Evolutionary conservation across 2,888 invertebrate species (phyloP).

Genomic region (Dicroscelio sp.): DNA sequence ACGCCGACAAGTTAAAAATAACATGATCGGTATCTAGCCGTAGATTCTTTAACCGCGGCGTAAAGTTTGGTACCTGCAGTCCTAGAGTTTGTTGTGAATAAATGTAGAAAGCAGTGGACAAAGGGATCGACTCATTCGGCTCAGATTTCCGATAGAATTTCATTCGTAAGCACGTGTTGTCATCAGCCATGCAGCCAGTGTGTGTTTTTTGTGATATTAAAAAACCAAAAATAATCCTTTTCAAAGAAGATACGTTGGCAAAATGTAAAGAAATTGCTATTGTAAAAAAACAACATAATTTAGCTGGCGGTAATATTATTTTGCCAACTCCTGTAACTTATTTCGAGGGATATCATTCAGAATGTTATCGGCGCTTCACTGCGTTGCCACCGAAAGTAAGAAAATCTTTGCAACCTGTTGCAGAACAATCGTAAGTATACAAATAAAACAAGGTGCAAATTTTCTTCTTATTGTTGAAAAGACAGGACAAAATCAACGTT

Average conservation of each 20-base stretch:
- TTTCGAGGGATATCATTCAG: constrained; percentile 40
- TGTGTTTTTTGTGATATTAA: constrained; percentile 24
- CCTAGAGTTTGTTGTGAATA: neutral
- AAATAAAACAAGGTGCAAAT: constrained; percentile 57
- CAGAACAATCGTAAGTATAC: constrained; percentile 31
- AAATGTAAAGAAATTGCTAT: constrained; percentile 20
- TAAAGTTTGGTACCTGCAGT: neutral
- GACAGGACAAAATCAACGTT: constrained; percentile 51
- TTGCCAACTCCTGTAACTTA: constrained; percentile 25
- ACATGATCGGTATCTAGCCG: neutral
- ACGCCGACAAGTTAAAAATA: neutral
- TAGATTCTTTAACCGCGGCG: no score
- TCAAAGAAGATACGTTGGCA: constrained; percentile 7
- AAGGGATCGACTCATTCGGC: no score
- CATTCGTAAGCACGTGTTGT: constrained; percentile 1
- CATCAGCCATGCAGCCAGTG: constrained; percentile 7
- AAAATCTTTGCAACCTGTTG: constrained; percentile 15
- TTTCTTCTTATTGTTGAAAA: constrained; percentile 77
- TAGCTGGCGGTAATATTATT: constrained; percentile 7
- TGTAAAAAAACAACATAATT: constrained; percentile 28
- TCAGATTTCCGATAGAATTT: neutral
- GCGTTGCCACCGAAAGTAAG: constrained; percentile 32
- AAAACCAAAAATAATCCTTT: constrained; percentile 27
- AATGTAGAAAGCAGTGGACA: neutral
- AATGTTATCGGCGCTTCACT: constrained; percentile 35